Conservation (phyloP, 2,113 vertebrate species). For the Triplophysa rosa region DNA sequence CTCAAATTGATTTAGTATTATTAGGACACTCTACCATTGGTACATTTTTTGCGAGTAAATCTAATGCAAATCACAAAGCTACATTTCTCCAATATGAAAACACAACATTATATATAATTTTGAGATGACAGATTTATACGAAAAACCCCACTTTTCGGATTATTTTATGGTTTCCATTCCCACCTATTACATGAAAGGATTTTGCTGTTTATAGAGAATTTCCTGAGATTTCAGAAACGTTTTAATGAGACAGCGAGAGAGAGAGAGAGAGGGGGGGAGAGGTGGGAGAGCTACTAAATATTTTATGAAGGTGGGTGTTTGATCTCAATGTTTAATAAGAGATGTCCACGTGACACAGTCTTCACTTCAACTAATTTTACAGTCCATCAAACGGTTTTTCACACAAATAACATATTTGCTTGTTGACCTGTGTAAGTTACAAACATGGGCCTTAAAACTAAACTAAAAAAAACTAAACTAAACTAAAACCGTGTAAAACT, state of each 20-base stretch:
- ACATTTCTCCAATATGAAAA: no score
- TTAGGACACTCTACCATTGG: no score
- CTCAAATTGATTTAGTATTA: no score
- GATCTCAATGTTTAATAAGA: conserved; percentile 54
- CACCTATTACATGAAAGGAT: neutral
- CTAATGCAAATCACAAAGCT: no score
- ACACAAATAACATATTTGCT: neutral
- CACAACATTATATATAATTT: no score
- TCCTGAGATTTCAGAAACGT: conserved; percentile 40
- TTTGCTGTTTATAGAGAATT: neutral
- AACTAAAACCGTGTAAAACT: neutral
- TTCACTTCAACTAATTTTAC: conserved; percentile 42
- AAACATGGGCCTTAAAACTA: no score
- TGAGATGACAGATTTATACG: no score
- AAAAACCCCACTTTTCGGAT: no score
- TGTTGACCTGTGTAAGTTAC: neutral
- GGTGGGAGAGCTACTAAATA: conserved; percentile 48
- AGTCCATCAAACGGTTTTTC: neutral
- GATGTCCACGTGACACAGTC: conserved; percentile 43
- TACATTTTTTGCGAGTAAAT: no score
- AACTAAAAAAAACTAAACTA: no score
- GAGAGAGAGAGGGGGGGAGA: neutral
- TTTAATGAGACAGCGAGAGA: conserved; percentile 15
- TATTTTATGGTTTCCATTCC: no score
- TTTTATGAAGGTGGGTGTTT: conserved; percentile 68